Conservation (phyloP, 2,888 invertebrate species). For the Emesis castigata region DNA sequence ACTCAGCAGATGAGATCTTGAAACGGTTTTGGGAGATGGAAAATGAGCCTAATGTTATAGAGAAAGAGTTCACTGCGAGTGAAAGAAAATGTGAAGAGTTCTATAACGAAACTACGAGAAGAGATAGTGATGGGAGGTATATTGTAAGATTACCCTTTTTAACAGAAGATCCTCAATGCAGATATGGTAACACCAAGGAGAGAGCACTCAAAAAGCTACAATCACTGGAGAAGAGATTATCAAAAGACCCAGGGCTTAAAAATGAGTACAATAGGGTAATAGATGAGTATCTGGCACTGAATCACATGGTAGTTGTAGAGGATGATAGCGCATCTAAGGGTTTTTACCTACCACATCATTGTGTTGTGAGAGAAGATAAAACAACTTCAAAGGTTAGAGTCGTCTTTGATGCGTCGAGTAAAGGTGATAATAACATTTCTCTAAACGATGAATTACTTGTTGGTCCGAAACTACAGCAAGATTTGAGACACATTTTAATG, state of each 20-base stretch:
- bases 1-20: constrained; percentile 28
- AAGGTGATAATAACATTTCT: constrained; percentile 27
- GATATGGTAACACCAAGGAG: constrained; percentile 22
- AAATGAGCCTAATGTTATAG: constrained; percentile 14
- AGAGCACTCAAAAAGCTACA: constrained; percentile 28
- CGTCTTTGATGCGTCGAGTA: constrained; percentile 31
- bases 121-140: constrained; percentile 41
- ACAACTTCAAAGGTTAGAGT: constrained; percentile 36
- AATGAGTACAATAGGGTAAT: constrained; percentile 15
- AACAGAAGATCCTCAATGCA: constrained; percentile 32
- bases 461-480: constrained; percentile 52
- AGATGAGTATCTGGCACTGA: constrained; percentile 15
- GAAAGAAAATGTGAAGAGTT: constrained; percentile 45
- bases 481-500: constrained; percentile 41
- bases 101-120: constrained; percentile 25
- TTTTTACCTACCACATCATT: constrained; percentile 43
- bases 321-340: background rate
- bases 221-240: constrained; percentile 24
- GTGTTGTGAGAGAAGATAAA: constrained; percentile 34
- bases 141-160: constrained; percentile 47
- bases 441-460: constrained; percentile 46
- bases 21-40: constrained; percentile 49
- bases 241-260: constrained; percentile 15
- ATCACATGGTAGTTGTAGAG: constrained; percentile 11
- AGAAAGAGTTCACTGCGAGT: constrained; percentile 31